A percentile compares a stretch with the other conserved stretches of the same genome.
These are phyloP conservation scores for Plecturocebus donacophilus DNA, from an alignment of 2,113 vertebrate genomes.

Conservation along the genomic window DNA sequence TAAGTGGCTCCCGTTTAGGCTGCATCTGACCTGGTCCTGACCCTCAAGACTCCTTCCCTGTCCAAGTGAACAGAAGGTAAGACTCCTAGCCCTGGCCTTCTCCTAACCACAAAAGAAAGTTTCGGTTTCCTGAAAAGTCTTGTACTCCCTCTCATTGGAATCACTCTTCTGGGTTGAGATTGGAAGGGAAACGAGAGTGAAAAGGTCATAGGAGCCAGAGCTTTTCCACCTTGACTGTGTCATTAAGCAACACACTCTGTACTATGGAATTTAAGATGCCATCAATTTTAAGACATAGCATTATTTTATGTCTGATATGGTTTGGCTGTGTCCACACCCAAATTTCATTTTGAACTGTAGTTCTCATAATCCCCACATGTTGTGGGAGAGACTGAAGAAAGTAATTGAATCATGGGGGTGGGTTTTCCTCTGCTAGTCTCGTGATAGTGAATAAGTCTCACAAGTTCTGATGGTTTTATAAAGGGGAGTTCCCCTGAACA, in stretches of 20 bases:
- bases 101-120: neutral
- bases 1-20: neutral
- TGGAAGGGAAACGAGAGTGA: neutral
- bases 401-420: too few species aligned
- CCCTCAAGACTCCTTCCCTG: neutral
- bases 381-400: too few species aligned
- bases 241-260: neutral
- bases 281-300: neutral
- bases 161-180: neutral
- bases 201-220: neutral
- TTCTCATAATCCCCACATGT: too few species aligned
- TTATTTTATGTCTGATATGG: neutral
- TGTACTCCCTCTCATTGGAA: neutral
- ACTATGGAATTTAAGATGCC: neutral
- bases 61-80: accelerated
- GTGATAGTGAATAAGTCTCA: too few species aligned
- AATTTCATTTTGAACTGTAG: too few species aligned
- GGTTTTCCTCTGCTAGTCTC: too few species aligned
- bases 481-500: too few species aligned
- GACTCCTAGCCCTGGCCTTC: neutral
- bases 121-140: neutral
- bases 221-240: neutral
- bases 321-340: too few species aligned
- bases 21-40: neutral
- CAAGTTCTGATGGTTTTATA: too few species aligned